Percentiles rank a stretch among this genome's conserved stretches.
Conservation (phyloP, 2,113 vertebrate species). For the Indicator maculatus region DNA sequence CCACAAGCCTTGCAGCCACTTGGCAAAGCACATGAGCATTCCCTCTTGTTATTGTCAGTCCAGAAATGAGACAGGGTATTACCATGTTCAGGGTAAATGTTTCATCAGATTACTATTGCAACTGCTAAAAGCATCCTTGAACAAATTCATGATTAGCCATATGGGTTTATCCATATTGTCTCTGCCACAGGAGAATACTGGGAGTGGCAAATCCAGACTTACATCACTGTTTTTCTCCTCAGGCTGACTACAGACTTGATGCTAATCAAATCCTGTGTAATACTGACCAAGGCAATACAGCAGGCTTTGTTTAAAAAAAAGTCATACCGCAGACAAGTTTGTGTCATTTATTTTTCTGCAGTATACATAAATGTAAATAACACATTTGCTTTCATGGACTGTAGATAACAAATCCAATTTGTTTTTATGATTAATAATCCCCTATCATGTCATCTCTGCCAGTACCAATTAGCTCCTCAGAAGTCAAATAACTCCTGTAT, state of each 20-base stretch:
- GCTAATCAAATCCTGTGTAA: neutral
- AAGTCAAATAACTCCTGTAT: neutral
- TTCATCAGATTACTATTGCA: conserved; percentile 30
- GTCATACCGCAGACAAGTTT: neutral
- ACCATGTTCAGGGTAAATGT: neutral
- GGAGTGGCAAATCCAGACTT: neutral
- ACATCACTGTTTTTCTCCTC: neutral
- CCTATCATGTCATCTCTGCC: neutral
- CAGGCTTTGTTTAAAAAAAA: neutral
- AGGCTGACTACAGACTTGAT: neutral
- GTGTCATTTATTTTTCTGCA: neutral
- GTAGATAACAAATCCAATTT: neutral
- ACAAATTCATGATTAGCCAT: conserved; percentile 11
- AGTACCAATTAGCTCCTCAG: neutral
- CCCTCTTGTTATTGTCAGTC: conserved; percentile 17
- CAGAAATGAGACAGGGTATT: neutral
- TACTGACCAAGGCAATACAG: neutral
- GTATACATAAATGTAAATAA: neutral
- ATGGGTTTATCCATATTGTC: neutral
- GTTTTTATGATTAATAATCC: neutral
- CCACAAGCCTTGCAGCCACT: neutral
- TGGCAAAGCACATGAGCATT: neutral
- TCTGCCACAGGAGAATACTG: neutral
- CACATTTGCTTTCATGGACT: neutral
- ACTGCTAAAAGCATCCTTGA: neutral